Evolutionary conservation across 2,888 invertebrate genomes (phyloP), one percentile per base, ranked within the genome.

Genomic region (Aphidius colemani): DNA sequence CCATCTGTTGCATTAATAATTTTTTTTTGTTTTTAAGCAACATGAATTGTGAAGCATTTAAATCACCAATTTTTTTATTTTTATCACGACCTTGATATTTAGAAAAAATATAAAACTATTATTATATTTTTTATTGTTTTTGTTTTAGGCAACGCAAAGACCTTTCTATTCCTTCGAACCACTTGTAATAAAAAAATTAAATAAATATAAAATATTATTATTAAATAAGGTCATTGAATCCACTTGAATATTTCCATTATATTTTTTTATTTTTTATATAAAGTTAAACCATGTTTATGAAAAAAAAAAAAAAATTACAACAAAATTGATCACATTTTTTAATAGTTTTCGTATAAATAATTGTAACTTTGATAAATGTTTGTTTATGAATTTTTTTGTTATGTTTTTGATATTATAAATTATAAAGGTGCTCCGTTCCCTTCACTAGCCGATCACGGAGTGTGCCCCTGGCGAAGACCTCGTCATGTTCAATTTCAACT

Each of bases 361-460:
- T 13, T 10, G 41, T 51, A 39, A 39, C 13, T 43, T n/a, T 10
- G n/a, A 48, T 48, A 39, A 7, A 3, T 44, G 8, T 30, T 44
- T 45, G 39, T 46, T 46, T 10, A 57, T 46, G 39, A 57, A 46
- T 46, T 39, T 46, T 39, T 57, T 57, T 46, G 40, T 46, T 46
- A n/a, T 46, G 57, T 40, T 45, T 11, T n/a, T 66, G 59, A 58
- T 67, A 68, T 60, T 63, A 59, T 57, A 7, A 18, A 11, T 63
- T 57, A 39, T 45, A 63, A 65, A 64, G 65, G 60, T 74, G 78
- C 78, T 75, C 77, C 73, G 79, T 77, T 76, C 79, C 75, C 77
- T 78, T 79, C 80, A 79, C 79, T 74, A 77, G 78, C 69, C 73
- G 75, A 75, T 67, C 74, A 73, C 74, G 72, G 74, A 77, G 76